Evolutionary conservation across 2,888 invertebrate species (phyloP).

Genomic region (Sabatieria punctata): DNA sequence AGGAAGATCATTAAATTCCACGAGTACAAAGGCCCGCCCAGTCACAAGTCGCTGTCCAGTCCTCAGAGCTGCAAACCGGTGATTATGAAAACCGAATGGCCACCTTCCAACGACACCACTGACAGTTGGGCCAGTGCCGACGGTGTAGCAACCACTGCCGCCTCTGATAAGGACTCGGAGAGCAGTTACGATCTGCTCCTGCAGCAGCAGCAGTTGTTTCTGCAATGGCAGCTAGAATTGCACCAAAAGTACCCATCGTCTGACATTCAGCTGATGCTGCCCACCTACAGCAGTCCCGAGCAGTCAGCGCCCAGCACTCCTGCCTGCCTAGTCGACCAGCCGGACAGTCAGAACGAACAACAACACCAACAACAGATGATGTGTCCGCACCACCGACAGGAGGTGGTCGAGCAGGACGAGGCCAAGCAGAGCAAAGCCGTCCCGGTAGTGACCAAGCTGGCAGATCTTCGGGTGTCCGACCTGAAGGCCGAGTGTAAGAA

Average conservation of each 20-base stretch:
- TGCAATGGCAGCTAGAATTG: conserved; percentile 65
- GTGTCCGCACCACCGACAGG: conserved; percentile 11
- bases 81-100: not conserved
- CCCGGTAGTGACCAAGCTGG: conserved; percentile 43
- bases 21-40: conserved; percentile 54
- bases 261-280: conserved; percentile 1
- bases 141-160: not conserved
- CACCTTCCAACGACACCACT: not conserved
- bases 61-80: not conserved
- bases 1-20: conserved; percentile 84
- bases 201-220: conserved; percentile 78
- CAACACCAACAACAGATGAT: conserved; percentile 14
- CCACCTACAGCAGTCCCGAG: not conserved
- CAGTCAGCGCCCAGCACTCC: conserved; percentile 34
- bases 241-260: conserved; percentile 47
- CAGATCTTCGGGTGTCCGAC: conserved; percentile 61
- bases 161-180: conserved; percentile 39
- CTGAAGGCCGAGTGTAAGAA: conserved; percentile 69
- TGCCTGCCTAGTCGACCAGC: conserved; percentile 24
- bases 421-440: not conserved
- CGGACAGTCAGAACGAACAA: conserved; percentile 11
- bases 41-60: conserved; percentile 3
- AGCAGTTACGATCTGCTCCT: conserved; percentile 75
- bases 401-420: not conserved
- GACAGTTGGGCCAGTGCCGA: not conserved